Evolutionary conservation across 1,140 invertebrate genomes (phyloP).

Genomic region (Pteromalus puparum): DNA sequence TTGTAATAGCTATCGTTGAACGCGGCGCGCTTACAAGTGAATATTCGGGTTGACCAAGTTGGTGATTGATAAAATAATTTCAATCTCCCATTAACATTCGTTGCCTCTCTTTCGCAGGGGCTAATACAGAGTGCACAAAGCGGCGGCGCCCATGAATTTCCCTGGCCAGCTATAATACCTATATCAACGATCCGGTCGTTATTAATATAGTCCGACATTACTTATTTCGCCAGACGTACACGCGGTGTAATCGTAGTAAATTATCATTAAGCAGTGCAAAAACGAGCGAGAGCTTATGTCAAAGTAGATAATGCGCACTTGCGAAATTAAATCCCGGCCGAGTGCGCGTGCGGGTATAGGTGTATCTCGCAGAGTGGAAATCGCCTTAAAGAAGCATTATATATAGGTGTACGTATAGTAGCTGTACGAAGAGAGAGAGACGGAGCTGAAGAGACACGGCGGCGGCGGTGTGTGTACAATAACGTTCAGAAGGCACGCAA

Average conservation of each 20-base stretch:
- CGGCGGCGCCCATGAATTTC: background rate
- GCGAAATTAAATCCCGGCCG: constrained; percentile 14
- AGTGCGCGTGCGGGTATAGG: background rate
- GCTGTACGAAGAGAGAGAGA: background rate
- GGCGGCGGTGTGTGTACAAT: background rate
- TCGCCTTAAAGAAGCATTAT: constrained; percentile 2
- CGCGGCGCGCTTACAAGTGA: constrained; percentile 7
- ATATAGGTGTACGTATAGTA: background rate
- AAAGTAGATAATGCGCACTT: constrained; percentile 26
- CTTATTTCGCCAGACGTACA: background rate
- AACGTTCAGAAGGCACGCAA: constrained; percentile 1
- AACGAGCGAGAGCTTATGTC: constrained; percentile 27
- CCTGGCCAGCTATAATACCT: background rate
- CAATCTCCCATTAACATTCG: background rate
- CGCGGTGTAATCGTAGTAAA: constrained; percentile 27
- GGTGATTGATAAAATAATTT: constrained; percentile 33
- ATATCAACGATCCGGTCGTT: background rate
- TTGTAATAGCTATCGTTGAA: constrained; percentile 26
- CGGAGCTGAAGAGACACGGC: background rate
- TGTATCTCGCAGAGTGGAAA: background rate
- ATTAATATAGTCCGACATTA: constrained; percentile 33
- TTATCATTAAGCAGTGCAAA: constrained; percentile 35
- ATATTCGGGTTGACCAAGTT: background rate
- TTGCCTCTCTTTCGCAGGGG: background rate
- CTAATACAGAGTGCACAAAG: background rate